phyloP scores from a whole-genome alignment of 1,140 invertebrate species.

The Leptinotarsa texana region DNA sequence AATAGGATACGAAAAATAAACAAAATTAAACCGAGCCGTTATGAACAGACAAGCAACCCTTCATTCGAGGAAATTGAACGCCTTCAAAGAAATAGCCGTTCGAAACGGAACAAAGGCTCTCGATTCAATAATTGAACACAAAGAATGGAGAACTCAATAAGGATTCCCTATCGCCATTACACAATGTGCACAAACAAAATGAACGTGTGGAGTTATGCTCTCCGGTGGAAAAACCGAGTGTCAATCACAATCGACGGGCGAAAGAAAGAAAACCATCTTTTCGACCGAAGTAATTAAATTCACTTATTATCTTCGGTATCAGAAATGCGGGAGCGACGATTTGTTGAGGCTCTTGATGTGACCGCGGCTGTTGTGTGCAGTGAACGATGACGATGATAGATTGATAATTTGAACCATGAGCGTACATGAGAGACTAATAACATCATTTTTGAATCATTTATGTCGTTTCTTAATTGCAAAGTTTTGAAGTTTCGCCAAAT shows the following conservation, averaged over 20 bases:
- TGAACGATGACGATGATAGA: background rate
- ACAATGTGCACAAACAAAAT: conserved; percentile 15
- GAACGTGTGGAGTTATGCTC: background rate
- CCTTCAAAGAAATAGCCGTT: background rate
- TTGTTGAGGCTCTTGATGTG: background rate
- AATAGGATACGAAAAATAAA: background rate
- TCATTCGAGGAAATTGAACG: background rate
- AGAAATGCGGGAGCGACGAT: conserved; percentile 7
- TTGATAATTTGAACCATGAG: background rate
- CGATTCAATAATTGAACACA: conserved; percentile 1
- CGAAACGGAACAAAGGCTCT: background rate
- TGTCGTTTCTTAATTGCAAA: no score
- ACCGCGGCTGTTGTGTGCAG: background rate
- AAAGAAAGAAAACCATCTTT: conserved; percentile 11
- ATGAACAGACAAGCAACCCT: background rate
- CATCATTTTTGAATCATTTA: no score
- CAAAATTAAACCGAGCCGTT: background rate
- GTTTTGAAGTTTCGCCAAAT: no score
- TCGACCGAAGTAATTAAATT: background rate
- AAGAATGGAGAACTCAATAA: conserved; percentile 1
- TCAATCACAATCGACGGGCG: conserved; percentile 11
- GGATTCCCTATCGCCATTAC: conserved; percentile 9
- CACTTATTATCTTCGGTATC: conserved; percentile 8
- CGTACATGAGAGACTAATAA: background rate
- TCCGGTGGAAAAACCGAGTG: conserved; percentile 14